phyloP scores from a whole-genome alignment of 1,140 invertebrate species.

The Sitophilus oryzae region DNA sequence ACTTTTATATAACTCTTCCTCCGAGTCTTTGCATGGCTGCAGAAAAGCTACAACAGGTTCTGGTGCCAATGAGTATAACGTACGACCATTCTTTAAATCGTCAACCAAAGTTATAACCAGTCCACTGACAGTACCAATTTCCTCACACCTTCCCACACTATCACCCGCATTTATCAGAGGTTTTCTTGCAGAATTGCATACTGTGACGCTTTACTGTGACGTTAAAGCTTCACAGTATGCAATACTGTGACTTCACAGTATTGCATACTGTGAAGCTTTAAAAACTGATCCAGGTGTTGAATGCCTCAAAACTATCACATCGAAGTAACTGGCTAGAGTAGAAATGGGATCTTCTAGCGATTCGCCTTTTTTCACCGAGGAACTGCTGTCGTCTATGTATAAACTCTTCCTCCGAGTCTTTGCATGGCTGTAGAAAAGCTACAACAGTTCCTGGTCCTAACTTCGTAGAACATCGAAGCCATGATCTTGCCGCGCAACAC shows the following conservation, averaged over 20 bases:
- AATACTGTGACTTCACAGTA: no score
- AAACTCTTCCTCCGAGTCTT: conserved; percentile 87
- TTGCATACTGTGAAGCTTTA: no score
- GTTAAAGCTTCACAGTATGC: conserved; percentile 63
- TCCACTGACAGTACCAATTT: conserved; percentile 97
- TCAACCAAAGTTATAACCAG: conserved; percentile 91
- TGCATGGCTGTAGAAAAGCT: conserved; percentile 97
- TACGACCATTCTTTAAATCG: conserved; percentile 95
- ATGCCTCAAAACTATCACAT: conserved; percentile 91
- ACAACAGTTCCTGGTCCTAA: conserved; percentile 90
- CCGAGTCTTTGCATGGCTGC: no score
- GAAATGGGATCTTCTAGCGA: conserved; percentile 83
- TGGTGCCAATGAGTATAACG: conserved; percentile 97
- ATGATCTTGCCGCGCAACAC: conserved; percentile 90
- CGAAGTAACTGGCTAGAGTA: conserved; percentile 81
- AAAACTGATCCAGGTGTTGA: conserved; percentile 85
- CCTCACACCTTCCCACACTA: conserved; percentile 94
- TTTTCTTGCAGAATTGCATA: conserved; percentile 69
- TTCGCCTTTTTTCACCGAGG: conserved; percentile 96
- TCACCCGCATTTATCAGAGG: conserved; percentile 97
- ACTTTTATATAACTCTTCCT: no score
- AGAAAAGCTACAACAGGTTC: no score
- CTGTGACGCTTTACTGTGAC: no score
- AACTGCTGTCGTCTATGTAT: conserved; percentile 80
- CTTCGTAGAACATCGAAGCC: conserved; percentile 96